Percentiles rank a stretch among this genome's conserved stretches.
Evolutionary conservation across 2,113 vertebrate species (phyloP).

Genomic region (Chaetorhynchus papuensis): DNA sequence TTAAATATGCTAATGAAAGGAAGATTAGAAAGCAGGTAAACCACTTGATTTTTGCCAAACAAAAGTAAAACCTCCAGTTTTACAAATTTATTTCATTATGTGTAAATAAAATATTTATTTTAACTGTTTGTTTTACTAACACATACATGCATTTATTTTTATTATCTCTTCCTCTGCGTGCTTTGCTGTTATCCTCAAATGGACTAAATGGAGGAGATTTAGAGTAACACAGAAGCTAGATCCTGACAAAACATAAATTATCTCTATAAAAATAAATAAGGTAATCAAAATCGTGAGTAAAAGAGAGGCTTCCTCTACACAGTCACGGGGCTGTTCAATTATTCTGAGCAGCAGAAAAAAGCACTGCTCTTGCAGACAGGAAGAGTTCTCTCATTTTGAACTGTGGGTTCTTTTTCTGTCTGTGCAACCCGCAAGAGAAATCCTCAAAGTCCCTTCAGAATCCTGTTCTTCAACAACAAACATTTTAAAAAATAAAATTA

Average conservation of each 20-base stretch:
- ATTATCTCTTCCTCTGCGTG: not conserved
- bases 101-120: not conserved
- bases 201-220: not conserved
- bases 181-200: not conserved
- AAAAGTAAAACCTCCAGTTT: not conserved
- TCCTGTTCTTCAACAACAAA: not conserved
- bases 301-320: not conserved
- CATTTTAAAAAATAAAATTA: not conserved
- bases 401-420: not conserved
- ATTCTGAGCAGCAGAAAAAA: not conserved
- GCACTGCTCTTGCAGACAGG: not conserved
- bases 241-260: not conserved
- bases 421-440: not conserved
- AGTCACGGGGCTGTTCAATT: not conserved
- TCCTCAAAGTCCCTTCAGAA: not conserved
- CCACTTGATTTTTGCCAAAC: not conserved
- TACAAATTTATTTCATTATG: not conserved
- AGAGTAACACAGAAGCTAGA: not conserved
- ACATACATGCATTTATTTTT: not conserved
- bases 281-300: not conserved
- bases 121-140: not conserved
- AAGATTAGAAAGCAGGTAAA: not conserved
- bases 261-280: not conserved
- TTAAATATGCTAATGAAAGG: constrained; percentile 71
- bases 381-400: not conserved